These are phyloP conservation scores for Diploscapter pachys DNA, from an alignment of 1,140 invertebrate genomes.

Conservation along the genomic window DNA sequence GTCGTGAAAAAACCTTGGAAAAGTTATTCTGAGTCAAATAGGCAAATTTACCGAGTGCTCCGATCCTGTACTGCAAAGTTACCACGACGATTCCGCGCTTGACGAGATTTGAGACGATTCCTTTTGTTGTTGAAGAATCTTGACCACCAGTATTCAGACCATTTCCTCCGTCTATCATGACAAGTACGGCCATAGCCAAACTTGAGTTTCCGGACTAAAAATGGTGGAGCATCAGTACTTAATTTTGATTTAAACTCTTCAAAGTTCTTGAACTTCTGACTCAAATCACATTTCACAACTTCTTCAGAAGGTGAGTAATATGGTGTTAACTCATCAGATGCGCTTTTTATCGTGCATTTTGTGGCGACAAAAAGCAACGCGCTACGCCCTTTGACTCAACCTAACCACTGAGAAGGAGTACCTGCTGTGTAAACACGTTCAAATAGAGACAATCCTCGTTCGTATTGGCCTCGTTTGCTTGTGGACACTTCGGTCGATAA, in stretches of 20 bases:
- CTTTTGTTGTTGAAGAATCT: conserved; percentile 7
- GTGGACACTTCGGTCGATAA: conserved; percentile 36
- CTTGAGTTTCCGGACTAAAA: conserved; percentile 3
- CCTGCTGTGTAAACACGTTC: conserved; percentile 82
- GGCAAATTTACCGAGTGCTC: conserved; percentile 46
- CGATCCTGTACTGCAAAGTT: conserved; percentile 47
- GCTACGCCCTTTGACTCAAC: too few species aligned
- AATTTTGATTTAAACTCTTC: not conserved
- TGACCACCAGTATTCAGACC: conserved; percentile 20
- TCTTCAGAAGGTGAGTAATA: not conserved
- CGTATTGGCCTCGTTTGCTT: conserved; percentile 75
- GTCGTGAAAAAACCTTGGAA: conserved; percentile 50
- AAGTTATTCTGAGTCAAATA: conserved; percentile 14
- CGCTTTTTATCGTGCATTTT: too few species aligned
- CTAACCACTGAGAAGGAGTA: conserved; percentile 15
- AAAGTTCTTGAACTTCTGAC: conserved; percentile 11
- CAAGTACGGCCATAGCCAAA: conserved; percentile 43
- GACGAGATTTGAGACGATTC: conserved; percentile 61
- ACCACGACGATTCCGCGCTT: conserved; percentile 58
- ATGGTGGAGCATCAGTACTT: not conserved
- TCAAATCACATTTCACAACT: conserved; percentile 6
- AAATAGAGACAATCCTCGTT: conserved; percentile 93
- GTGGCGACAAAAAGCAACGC: too few species aligned
- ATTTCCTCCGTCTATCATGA: conserved; percentile 49
- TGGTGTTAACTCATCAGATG: too few species aligned